phyloP scores from a whole-genome alignment of 2,888 invertebrate species.

The Cinara cedri region DNA sequence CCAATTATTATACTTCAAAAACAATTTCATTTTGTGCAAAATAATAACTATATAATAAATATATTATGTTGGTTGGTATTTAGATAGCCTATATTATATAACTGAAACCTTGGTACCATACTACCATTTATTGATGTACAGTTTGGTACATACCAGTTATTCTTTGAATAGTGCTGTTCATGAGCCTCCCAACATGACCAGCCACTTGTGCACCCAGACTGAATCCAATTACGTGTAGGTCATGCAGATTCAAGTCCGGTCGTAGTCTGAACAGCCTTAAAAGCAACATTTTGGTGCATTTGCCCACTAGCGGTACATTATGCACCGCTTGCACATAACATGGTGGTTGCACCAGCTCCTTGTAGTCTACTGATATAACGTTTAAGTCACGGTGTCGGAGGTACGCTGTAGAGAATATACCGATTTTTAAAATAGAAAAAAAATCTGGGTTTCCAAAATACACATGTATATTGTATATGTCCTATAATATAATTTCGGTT shows the following conservation, averaged over 20 bases:
- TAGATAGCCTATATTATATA: too few species aligned
- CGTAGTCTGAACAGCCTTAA: slow-evolving; percentile 65
- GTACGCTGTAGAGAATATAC: slow-evolving; percentile 64
- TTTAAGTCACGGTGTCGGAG: slow-evolving; percentile 68
- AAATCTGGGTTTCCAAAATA: too few species aligned
- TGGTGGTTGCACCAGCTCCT: slow-evolving; percentile 67
- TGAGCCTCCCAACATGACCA: slow-evolving; percentile 64
- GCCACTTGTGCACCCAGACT: slow-evolving; percentile 71
- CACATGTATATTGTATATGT: too few species aligned
- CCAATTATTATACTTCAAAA: too few species aligned
- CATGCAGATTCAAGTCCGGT: slow-evolving; percentile 63
- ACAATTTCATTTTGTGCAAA: too few species aligned
- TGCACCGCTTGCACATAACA: slow-evolving; percentile 69
- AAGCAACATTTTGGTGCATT: slow-evolving; percentile 69
- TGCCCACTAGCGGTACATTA: slow-evolving; percentile 69
- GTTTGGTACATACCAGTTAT: slow-evolving; percentile 33
- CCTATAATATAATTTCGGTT: too few species aligned
- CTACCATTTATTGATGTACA: too few species aligned
- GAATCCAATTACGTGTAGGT: slow-evolving; percentile 71
- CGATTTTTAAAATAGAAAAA: too few species aligned
- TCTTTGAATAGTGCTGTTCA: slow-evolving; percentile 21
- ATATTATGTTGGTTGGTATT: too few species aligned
- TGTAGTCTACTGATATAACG: slow-evolving; percentile 71
- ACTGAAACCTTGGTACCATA: too few species aligned
- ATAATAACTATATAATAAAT: too few species aligned